phyloP scores from a whole-genome alignment of 2,888 invertebrate species.

The Eristalis tenax region DNA sequence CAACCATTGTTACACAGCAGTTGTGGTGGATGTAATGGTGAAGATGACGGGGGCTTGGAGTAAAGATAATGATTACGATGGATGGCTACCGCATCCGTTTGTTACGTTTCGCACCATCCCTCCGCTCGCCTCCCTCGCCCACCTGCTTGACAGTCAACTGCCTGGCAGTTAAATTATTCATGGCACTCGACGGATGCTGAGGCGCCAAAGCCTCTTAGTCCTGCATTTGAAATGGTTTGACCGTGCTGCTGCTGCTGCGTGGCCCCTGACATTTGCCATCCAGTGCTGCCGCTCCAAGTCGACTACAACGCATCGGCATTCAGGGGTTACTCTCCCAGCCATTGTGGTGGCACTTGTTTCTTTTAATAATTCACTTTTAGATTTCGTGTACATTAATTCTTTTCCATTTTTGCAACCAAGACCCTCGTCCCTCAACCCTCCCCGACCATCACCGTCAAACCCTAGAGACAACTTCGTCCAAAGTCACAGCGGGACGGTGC shows the following conservation, averaged over 20 bases:
- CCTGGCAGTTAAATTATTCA: conserved; percentile 64
- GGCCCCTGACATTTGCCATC: conserved; percentile 41
- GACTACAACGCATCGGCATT: conserved; percentile 13
- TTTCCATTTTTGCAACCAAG: conserved; percentile 27
- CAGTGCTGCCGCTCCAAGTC: not conserved
- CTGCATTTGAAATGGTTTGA: conserved; percentile 55
- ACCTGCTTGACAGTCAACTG: conserved; percentile 51
- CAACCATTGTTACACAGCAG: not conserved
- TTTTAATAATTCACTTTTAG: conserved; percentile 69
- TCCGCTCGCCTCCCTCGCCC: not conserved
- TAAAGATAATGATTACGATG: conserved; percentile 62
- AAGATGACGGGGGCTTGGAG: conserved; percentile 15
- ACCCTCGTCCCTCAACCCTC: not conserved
- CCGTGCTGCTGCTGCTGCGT: conserved; percentile 16
- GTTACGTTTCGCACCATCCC: conserved; percentile 45
- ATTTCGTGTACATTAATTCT: conserved; percentile 61
- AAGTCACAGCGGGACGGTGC: no score
- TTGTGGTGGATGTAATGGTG: conserved; percentile 26
- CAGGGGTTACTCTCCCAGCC: conserved; percentile 63
- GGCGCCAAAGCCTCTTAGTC: conserved; percentile 38
- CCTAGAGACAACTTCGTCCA: not conserved
- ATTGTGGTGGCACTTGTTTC: conserved; percentile 20
- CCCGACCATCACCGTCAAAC: no score
- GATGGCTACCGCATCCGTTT: conserved; percentile 61
- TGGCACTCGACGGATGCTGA: conserved; percentile 40